phyloP scores from a whole-genome alignment of 2,113 vertebrate genomes.

The Podiceps cristatus region DNA sequence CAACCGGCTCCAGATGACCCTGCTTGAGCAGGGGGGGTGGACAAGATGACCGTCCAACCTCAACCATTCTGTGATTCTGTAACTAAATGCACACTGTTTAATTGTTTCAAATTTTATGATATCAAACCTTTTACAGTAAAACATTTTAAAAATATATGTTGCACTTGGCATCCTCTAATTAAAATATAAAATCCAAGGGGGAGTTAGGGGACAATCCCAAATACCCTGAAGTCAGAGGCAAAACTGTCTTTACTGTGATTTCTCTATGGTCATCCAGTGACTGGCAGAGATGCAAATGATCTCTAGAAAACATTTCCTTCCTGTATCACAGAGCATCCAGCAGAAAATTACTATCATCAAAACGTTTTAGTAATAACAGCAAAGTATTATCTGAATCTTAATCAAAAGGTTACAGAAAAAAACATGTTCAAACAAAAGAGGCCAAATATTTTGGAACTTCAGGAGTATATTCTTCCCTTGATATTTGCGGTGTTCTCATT shows the following conservation, averaged over 20 bases:
- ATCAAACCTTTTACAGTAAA: neutral
- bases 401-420: slow-evolving; percentile 5
- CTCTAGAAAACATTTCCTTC: neutral
- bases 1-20: neutral
- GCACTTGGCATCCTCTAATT: neutral
- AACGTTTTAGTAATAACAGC: neutral
- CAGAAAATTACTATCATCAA: neutral
- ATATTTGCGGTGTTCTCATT: neutral
- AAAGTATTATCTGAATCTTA: neutral
- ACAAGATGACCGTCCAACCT: neutral
- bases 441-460: neutral
- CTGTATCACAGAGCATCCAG: neutral
- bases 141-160: neutral
- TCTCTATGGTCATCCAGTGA: neutral
- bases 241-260: neutral
- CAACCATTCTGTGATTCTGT: neutral
- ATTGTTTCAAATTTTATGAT: neutral
- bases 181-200: neutral
- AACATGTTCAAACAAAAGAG: neutral
- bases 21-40: neutral
- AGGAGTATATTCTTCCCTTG: neutral
- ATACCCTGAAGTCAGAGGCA: neutral
- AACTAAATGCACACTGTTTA: neutral
- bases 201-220: neutral
- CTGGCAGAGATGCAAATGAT: neutral